Percentiles rank a stretch among this genome's conserved stretches.
Conservation (phyloP, 2,888 invertebrate genomes). For the Pyrochroa serraticornis region DNA sequence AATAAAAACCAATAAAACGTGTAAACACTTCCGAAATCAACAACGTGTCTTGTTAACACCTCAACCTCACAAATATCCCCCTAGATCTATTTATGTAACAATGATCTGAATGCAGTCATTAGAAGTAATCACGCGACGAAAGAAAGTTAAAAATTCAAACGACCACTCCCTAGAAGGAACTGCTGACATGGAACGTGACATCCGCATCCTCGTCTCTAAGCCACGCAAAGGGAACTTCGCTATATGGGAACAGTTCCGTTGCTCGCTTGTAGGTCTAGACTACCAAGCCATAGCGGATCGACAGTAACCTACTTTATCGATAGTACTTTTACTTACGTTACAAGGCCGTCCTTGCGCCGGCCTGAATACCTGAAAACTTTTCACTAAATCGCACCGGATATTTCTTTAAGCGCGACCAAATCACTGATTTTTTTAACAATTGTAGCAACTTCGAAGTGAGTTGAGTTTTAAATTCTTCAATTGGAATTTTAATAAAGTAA, state of each 20-base stretch:
- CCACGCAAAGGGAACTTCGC: conserved; percentile 9
- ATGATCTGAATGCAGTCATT: too few species aligned
- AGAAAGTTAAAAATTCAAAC: conserved; percentile 14
- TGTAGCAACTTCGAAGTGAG: neutral
- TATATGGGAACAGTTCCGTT: conserved; percentile 20
- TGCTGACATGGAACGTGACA: conserved; percentile 14
- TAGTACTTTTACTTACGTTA: conserved; percentile 43
- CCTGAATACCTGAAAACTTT: conserved; percentile 41
- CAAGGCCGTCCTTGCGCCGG: conserved; percentile 45
- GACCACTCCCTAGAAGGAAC: conserved; percentile 12
- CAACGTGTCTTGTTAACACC: conserved; percentile 2
- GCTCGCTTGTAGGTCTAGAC: conserved; percentile 18
- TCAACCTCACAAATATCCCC: neutral
- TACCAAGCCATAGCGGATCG: conserved; percentile 8
- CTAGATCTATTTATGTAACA: too few species aligned
- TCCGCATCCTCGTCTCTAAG: conserved; percentile 19
- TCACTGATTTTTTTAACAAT: neutral
- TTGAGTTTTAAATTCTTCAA: too few species aligned
- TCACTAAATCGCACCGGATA: conserved; percentile 25
- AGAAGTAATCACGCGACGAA: conserved; percentile 4
- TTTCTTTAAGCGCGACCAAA: neutral
- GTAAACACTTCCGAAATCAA: conserved; percentile 38
- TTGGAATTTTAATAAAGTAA: too few species aligned
- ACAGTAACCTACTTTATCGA: conserved; percentile 41
- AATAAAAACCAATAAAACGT: conserved; percentile 52